Base-by-base conservation (phyloP, 1,140 invertebrate species). In the Drosophila kohkoa region DNA sequence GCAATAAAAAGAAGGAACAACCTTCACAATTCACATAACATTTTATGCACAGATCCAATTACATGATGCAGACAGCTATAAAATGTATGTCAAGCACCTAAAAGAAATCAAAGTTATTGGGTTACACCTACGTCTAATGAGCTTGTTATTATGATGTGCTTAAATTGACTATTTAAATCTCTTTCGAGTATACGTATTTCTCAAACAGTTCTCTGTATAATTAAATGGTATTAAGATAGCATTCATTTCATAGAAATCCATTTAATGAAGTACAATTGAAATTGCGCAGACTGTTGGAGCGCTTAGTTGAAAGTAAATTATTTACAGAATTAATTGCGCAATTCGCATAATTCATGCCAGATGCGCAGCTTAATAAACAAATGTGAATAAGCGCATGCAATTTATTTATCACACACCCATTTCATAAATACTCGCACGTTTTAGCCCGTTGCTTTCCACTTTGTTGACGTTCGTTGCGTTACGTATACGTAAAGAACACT, bases 321-420 rank as follows among this genome's bases (percentile, higher is more conserved):
- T 57, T 57, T 11, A 38, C 35, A 5, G 1, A 59, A 59, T 45
- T 15, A 13, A 45, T 54, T 32, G 20, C 41, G 20, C 10, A 59
- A 45, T 57, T 57, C 35, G 1, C 20, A 28, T 45, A 28, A 28
- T 59, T 59, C 20, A 13, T 25, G 11, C 16, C 41, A 59, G 41
- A 7, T 48, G 41, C 52, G 13, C 41, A 46, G 51, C 51, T 25
- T 45, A 20, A 35, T 57, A 28, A 45, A 25, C 25, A 57, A 57
- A 46, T 48, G 64, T 45, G 28, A 35, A 30, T 51, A 41, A 55
- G 43, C 43, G 7, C 28, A 30, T 7, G 51, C 54, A n/a, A 67
- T 58, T 58, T 58, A 48, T 57, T 48, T 25, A 4, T 13, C 15
- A 20, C 13, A 10, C 15, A 38, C 5, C 16, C 28, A 46, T 13